Base-by-base conservation (phyloP, 2,113 vertebrate species). In the Arizona elegans region DNA sequence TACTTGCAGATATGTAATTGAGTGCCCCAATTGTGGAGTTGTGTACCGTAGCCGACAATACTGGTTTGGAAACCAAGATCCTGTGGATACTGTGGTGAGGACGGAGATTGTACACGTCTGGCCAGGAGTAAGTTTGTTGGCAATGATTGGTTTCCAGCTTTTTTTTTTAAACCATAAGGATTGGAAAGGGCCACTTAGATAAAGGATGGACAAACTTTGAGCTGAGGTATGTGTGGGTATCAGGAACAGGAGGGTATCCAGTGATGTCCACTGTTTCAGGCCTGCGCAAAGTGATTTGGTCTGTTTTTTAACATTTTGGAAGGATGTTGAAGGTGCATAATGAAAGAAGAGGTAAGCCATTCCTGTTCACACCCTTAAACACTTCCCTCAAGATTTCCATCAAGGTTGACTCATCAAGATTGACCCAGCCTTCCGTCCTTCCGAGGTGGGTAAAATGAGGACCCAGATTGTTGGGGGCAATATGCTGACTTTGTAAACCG, bases 31-130 rank as follows among this genome's bases (percentile, higher is more conserved):
- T 97, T 99, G 99, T 1, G 98, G 98, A 1, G 99, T 99, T 95
- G 99, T 99, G 96, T 99, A 99, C 95, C 97, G 99, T 92, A 99
- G 99, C 97, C 98, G 99, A 21, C 99, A 99, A 96, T 99, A 99
- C 97, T 99, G 99, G 99, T 99, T 99, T 96, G 99, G 99, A 87
- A 99, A 99, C 97, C 99, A 99, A 94, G 99, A 99, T 96, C 99
- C 99, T n/a, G 99, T 99, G 95, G 99, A 99, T 96, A 99, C 99
- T 0, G 99, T 99, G 93, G 99, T 99, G 94, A 98, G 99, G 93
- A 99, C 99, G 24, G 99, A 99, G 97, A 99, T 99, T 94, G 98
- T 99, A 92, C 99, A 99, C 1, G 98, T 99, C 95, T 99, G 99
- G 99, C 99, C 99, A 3, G 99, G 99, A 97, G 99, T 99, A 97